phyloP scores from a whole-genome alignment of 1,140 invertebrate genomes.

The Drosophila saltans region DNA sequence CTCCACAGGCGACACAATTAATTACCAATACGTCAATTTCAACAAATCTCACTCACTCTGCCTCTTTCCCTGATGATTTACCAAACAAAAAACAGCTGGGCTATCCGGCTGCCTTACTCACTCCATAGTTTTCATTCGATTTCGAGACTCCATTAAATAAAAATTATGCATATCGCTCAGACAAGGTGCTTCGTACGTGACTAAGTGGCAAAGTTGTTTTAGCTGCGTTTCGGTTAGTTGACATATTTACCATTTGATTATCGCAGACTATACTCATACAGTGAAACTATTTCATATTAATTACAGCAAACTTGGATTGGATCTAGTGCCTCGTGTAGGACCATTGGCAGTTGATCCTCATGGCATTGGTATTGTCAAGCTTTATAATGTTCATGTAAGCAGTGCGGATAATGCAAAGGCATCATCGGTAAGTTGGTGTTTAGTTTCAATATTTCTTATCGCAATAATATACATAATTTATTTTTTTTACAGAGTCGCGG shows the following conservation, averaged over 20 bases:
- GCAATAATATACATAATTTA: not conserved
- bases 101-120: not conserved
- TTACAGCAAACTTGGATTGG: conserved; percentile 95
- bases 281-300: conserved; percentile 51
- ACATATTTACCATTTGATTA: no score
- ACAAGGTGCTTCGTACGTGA: conserved; percentile 52
- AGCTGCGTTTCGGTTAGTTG: conserved; percentile 35
- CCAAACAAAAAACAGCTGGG: conserved; percentile 49
- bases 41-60: conserved; percentile 40
- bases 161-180: conserved; percentile 19
- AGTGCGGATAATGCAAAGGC: conserved; percentile 92
- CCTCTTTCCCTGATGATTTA: conserved; percentile 26
- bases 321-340: conserved; percentile 94
- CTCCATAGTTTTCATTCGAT: not conserved
- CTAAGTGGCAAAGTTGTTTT: conserved; percentile 65
- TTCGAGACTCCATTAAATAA: conserved; percentile 40
- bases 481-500: conserved; percentile 85
- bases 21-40: conserved; percentile 66
- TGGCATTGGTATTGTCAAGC: conserved; percentile 92
- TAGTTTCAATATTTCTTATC: not conserved
- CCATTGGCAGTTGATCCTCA: conserved; percentile 94
- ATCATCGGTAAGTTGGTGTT: conserved; percentile 86
- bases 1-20: conserved; percentile 66
- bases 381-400: conserved; percentile 93
- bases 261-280: conserved; percentile 11